Conservation (phyloP, 2,113 vertebrate genomes). For the Stigmatopora nigra region DNA sequence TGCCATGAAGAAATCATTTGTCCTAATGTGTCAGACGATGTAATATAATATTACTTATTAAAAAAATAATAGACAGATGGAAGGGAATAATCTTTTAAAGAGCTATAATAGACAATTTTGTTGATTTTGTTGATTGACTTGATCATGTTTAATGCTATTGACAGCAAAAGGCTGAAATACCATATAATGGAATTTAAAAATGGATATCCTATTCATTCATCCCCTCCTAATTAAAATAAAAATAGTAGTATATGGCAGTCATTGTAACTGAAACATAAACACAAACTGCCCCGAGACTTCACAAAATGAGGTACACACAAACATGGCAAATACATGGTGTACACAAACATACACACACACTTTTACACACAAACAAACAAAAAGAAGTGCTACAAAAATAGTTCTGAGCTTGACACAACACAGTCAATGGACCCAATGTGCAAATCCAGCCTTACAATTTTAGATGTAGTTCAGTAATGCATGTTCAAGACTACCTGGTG, state of each 20-base stretch:
- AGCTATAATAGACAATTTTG: too few species aligned
- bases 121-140: background rate
- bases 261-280: background rate
- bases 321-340: background rate
- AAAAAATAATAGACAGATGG: background rate
- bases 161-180: too few species aligned
- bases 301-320: background rate
- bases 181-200: too few species aligned
- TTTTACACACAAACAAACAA: background rate
- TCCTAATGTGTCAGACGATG: slow-evolving; percentile 30
- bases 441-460: background rate
- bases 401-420: background rate
- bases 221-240: background rate
- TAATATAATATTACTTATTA: slow-evolving; percentile 21
- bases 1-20: slow-evolving; percentile 55
- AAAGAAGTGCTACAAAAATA: background rate
- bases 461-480: slow-evolving; percentile 2
- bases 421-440: background rate
- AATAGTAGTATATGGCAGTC: background rate
- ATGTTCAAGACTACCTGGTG: slow-evolving; percentile 69
- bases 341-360: background rate
- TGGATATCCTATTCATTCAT: too few species aligned
- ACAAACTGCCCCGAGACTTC: background rate
- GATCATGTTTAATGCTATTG: too few species aligned
- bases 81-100: background rate